Percentiles rank a stretch among this genome's conserved stretches.
Evolutionary conservation across 2,888 invertebrate genomes (phyloP).

Genomic region (Phoronis australis): DNA sequence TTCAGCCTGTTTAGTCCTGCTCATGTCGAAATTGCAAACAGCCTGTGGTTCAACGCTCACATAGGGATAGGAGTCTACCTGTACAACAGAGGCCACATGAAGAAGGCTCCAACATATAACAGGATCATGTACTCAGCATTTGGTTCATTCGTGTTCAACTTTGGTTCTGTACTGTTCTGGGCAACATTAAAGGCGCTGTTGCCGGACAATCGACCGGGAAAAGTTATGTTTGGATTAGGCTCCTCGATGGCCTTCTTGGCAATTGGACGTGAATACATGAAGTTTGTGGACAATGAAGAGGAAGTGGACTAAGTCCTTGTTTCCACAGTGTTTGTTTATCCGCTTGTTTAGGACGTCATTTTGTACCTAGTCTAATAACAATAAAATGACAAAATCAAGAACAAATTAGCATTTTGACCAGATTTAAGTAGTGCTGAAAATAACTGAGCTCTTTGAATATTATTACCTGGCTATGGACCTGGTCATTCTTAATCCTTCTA

Average conservation of each 20-base stretch:
- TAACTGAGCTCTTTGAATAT: no score
- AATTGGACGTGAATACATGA: neutral
- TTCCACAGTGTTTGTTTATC: no score
- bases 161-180: neutral
- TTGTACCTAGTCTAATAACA: no score
- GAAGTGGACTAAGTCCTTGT: no score
- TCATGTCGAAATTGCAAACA: no score
- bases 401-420: no score
- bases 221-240: neutral
- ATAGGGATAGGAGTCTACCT: conserved; percentile 77
- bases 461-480: no score
- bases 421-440: no score
- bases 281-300: neutral
- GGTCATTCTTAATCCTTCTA: no score
- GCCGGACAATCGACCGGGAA: neutral
- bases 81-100: conserved; percentile 59
- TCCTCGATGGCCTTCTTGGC: neutral
- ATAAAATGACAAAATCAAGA: no score
- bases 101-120: neutral
- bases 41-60: conserved; percentile 71
- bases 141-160: neutral
- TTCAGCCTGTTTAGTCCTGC: no score
- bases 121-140: neutral
- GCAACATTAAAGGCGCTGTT: neutral
- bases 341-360: no score